Evolutionary conservation across 2,888 invertebrate genomes (phyloP), one percentile per base, ranked within the genome.

Genomic region (Trichopria drosophilae): DNA sequence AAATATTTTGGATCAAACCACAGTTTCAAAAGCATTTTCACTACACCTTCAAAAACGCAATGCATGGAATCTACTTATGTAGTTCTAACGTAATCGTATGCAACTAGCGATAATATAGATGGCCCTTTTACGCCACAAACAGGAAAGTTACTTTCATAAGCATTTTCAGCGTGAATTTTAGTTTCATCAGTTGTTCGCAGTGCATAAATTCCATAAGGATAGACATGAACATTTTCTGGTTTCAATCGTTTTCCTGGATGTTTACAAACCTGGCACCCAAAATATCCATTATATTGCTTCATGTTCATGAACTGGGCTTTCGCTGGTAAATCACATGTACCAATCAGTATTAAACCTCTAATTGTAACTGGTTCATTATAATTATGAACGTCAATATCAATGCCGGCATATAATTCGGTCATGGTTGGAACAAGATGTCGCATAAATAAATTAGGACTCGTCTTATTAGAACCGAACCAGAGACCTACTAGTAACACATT

Each of bases 221-320:
- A 54, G 19, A 54, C 37, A 16, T 29, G 50, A 23, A 26, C 23
- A 18, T 26, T 34, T 9, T 15, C 19, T 12, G 13, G 12, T 24
- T 15, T 19, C 3, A 23, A 12, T n/a, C 19, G 15, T 16, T n/a
- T 32, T 7, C 51, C 51, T 47, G 34, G 24, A 24, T 42, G 29
- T 31, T 53, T 53, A 13, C 53, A 56, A 22, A 40, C 51, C 32
- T 53, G 53, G 18, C 51, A 53, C 22, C 53, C 53, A 32, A 26
- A 45, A 20, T 22, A 39, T 12, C 49, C 52, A 28, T 52, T 55
- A 29, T 45, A 53, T 28, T 55, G 48, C 34, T 42, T 50, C 48
- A 53, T 53, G 29, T 53, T 57, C 1, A 49, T 24, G 19, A 55
- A 50, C 7, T 53, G 29, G 5, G 47, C 37, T 42, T 52, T 52